Evolutionary conservation across 2,888 invertebrate species (phyloP), one percentile per base, ranked within the genome.

Genomic region (Calephelis perditalis): DNA sequence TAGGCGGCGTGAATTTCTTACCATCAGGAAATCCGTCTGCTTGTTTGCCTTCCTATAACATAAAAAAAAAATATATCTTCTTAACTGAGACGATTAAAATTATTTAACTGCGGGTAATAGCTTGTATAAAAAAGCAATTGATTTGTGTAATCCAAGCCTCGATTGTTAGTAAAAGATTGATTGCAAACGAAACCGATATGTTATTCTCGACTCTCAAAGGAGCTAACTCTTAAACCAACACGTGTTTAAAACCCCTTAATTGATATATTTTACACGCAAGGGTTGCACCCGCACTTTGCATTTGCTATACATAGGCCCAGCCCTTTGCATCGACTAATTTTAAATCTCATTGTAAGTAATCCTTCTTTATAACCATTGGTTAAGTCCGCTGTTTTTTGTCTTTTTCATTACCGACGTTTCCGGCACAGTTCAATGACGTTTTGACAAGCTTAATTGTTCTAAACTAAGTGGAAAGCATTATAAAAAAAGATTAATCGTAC

Each of bases 241-340:
- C 78, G 79, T 90, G 89, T 86, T 86, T 74, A 75, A 73, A 82
- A 74, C 83, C 78, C 79, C 86, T 84, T 82, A 86, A 84, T 75
- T 79, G 78, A 82, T 77, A 84, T 84, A 83, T 85, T 86, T 84
- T 84, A 88, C 82, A 79, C 74, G 71, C 79, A 89, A 87, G 89
- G 89, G 89, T 86, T 86, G 79, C 77, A 72, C 70, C 74, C 76
- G 75, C 78, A 74, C 75, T 75, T 77, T 76, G 61, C 78, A 79
- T 77, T 82, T 76, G 86, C 86, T 83, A 86, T 85, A 86, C 84
- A 81, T 83, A 84, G 79, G 66, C 68, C 69, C 69, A 54, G 67
- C 78, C 77, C 77, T 71, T 71, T 58, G 70, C 73, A 72, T 72
- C 72, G 69, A 26, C 76, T 73, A 74, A 77, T 77, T 76, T 40